Evolutionary conservation across 1,140 invertebrate genomes (phyloP), one percentile per base, ranked within the genome.

Genomic region (Pentalonia nigronervosa): DNA sequence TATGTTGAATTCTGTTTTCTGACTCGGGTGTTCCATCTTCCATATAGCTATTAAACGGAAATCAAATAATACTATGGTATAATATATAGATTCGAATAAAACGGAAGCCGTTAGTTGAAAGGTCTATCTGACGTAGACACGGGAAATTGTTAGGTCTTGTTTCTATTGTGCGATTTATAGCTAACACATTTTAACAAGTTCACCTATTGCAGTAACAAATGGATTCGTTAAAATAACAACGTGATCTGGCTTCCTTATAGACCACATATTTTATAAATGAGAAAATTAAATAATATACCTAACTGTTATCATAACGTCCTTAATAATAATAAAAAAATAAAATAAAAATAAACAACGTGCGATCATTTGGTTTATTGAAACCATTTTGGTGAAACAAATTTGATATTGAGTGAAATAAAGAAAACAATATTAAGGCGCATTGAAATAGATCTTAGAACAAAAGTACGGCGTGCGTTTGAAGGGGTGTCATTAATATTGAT

Each of bases 41-140:
- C 76, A 11, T 30, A n/a, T 56, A 56, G 9, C 14, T 45, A 53
- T 21, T 88, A 30, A 41, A 41, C 53, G 88, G 50, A 89, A 89
- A 56, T 89, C 50, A 30, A 89, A 89, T 56, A 41, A 89, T 56
- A 89, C 34, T 89, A 56, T 76, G 2, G n/a, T 76, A 76, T 76
- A 76, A 76, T 76, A 76, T 76, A 76, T 56, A 89, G 48, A 89
- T 53, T 34, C 88, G 34, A 56, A 89, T 89, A 56, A 56, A 56
- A 56, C 88, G 88, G 88, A 89, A 89, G 9, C 48, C 23, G 88
- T 89, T 89, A 53, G 50, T 56, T 89, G 48, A 89, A 89, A 89
- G 48, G 21, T 56, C 48, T 89, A 6, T 25, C n/a, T 41, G 34
- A 89, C 88, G 11, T 56, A 53, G 50, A 56, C 25, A 56, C 50